Evolutionary conservation across 2,797 vertebrate species (phyloP), one percentile per base, ranked within the genome.

Genomic region (Microctenopoma steveboyesi): DNA sequence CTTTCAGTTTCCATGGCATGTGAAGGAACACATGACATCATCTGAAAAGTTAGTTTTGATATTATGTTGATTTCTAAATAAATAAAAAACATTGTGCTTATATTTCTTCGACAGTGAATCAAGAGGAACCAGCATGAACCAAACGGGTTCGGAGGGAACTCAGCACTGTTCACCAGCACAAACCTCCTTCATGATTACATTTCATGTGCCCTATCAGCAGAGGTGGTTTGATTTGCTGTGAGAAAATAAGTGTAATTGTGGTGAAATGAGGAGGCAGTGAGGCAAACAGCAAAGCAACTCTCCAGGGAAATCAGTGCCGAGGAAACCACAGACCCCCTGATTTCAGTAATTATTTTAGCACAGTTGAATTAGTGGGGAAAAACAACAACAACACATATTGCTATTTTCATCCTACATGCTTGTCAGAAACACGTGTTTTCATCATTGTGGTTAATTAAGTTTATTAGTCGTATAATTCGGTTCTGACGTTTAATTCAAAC

Each of bases 121-220:
- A 22, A 37, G 18, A 30, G 14, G 48, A 60, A 14, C 9, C 33
- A 10, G 30, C 7, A 8, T n/a, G 4, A 18, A 1, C 51, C 18
- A 30, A 51, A 51, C 37, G 3, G 37, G 10, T 9, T 39, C 37
- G 3, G 11, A 39, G 45, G 42, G 74, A 71, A 75, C 4, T 14
- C 70, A 62, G 59, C 40, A 50, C 28, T 57, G 55, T 70, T 65
- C 50, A 74, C 42, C 40, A 67, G 48, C 58, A 30, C 68, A 72
- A 67, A 30, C 16, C 74, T 85, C 22, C n/a, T 76, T 86, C 27
- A 62, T 77, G 60, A 83, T 67, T 40, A 64, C 60, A 64, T 66
- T 64, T 48, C 60, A 62, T 55, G 48, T 62, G 28, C 71, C 65
- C 79, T 56, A 70, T 84, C 64, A 48, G 57, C 64, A 40, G 46